A percentile compares a stretch with the other conserved stretches of the same genome.
These are phyloP conservation scores for Lytechinus variegatus DNA, from an alignment of 35 echinoderm and acorn worm species.

Conservation along the genomic window DNA sequence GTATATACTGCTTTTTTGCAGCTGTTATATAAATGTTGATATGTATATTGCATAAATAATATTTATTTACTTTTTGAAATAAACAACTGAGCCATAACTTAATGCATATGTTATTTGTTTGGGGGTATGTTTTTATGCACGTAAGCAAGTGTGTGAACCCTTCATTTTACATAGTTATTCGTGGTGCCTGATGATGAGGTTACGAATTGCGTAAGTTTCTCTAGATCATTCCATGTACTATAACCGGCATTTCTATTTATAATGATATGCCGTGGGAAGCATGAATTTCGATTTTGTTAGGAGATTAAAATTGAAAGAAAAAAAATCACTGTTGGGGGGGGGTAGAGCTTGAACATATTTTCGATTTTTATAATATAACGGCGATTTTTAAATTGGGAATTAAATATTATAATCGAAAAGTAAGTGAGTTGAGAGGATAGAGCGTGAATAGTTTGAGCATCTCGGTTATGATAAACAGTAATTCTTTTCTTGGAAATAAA, in stretches of 20 bases:
- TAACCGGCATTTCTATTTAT: not conserved
- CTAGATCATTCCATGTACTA: not conserved
- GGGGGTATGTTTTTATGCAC: not conserved
- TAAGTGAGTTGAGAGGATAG: no score
- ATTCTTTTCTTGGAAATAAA: no score
- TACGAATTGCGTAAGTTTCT: not conserved
- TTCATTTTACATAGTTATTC: not conserved
- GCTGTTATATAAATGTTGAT: conserved; percentile 20
- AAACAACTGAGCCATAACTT: not conserved
- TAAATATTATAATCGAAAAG: no score
- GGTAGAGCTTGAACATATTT: no score
- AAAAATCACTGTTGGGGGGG: no score
- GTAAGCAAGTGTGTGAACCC: not conserved
- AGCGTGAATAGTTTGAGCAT: no score
- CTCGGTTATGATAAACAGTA: no score
- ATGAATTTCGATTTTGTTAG: not conserved
- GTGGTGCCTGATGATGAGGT: not conserved
- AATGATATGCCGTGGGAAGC: not conserved
- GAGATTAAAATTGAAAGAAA: not conserved
- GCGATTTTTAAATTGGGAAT: no score
- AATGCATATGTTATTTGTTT: not conserved
- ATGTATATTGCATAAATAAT: not conserved
- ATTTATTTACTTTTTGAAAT: conserved; percentile 21
- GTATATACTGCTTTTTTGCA: not conserved
- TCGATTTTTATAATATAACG: no score